Evolutionary conservation across 2,888 invertebrate genomes (phyloP).

Genomic region (Agriopis leucophaearia): DNA sequence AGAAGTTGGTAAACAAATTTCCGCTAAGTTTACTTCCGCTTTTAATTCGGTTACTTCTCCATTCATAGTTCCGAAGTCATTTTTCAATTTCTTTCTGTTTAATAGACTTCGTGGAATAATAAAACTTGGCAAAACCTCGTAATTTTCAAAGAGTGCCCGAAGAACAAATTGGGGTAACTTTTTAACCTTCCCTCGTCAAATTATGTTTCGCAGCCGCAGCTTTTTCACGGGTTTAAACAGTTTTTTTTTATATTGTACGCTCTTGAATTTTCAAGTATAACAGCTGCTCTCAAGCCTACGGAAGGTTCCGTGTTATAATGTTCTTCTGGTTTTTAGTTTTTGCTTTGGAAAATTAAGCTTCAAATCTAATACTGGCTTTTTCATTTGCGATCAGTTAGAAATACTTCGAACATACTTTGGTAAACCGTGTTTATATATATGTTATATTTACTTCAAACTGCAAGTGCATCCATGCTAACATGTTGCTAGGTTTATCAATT

Average conservation of each 20-base stretch:
- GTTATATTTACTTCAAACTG: too few species aligned
- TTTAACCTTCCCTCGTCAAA: constrained; percentile 65
- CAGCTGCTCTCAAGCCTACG: constrained; percentile 28
- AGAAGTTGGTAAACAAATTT: not conserved
- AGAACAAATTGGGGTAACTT: constrained; percentile 63
- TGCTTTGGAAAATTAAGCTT: not conserved
- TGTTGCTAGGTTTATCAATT: not conserved
- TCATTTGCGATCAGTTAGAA: too few species aligned
- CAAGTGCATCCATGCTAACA: not conserved
- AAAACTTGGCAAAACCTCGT: constrained; percentile 45
- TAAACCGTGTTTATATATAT: too few species aligned
- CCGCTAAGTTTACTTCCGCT: not conserved
- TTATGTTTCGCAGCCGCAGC: constrained; percentile 56
- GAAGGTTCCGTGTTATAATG: constrained; percentile 20
- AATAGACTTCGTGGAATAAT: constrained; percentile 41
- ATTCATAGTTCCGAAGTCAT: constrained; percentile 19
- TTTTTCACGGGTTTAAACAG: constrained; percentile 51
- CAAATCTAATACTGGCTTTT: not conserved
- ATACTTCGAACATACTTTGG: too few species aligned
- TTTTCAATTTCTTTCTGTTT: constrained; percentile 37
- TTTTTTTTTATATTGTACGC: constrained; percentile 55
- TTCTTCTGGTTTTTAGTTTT: constrained; percentile 11
- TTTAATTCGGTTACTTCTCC: not conserved
- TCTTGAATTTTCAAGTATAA: constrained; percentile 38
- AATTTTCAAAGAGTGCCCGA: constrained; percentile 55